Base-by-base conservation (phyloP, 2,888 invertebrate species). In the Pegoplata infirma region DNA sequence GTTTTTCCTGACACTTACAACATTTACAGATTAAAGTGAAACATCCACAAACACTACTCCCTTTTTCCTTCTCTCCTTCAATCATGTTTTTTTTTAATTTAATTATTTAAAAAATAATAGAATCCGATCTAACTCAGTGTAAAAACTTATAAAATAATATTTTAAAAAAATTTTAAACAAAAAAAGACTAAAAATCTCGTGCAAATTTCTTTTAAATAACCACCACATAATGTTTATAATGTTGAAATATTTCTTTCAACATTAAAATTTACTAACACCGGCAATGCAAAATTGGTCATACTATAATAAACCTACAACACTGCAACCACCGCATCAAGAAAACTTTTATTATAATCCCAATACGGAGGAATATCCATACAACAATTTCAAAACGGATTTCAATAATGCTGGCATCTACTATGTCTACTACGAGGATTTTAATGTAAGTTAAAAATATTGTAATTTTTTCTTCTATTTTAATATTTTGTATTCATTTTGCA, bases 351-450 rank as follows among this genome's bases (percentile, higher is more conserved):
- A 81, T 17, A 12, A 66, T 10, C 72, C 46, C 81, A 74, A 40
- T 66, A 44, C n/a, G 67, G 3, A 77, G 67, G 3, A 77, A 67
- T 80, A 81, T 55, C 73, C 75, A 63, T 79, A 69, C 59, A 80
- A 69, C 56, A 59, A 80, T 69, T 61, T 63, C 58, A 76, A 68
- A 77, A 75, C 81, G 79, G 64, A 80, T 80, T 55, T 61, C 12
- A 69, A 75, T 51, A 61, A 71, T 40, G 44, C 53, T 21, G 78
- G 64, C 59, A 84, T 87, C 84, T 88, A 87, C 85, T 87, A 87
- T 86, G 85, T 87, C 80, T 85, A 87, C 84, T 87, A 87, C 84
- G 86, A 87, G 86, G 87, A 87, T 85, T 83, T 87, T 82, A 86
- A 87, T 87, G 87, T 87, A 86, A 87, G 87, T 87, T 66, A 71